Percentiles rank a stretch among this genome's conserved stretches.
Conservation (phyloP, 2,888 invertebrate species). For the Aleiodes leptofemur region DNA sequence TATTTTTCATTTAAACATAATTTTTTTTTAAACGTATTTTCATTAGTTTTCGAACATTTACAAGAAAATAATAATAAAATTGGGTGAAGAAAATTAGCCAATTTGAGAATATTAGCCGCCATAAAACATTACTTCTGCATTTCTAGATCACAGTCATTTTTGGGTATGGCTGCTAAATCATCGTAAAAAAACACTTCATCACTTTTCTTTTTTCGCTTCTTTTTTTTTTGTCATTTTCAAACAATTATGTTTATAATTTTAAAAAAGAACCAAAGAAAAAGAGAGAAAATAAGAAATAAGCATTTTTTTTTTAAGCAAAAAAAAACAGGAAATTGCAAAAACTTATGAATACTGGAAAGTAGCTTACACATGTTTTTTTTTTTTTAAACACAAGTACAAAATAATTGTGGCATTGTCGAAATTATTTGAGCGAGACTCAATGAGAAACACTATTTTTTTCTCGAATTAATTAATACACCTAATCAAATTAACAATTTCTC, state of each 20-base stretch:
- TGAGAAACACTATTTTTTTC: constrained; percentile 58
- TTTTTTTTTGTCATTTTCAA: not conserved
- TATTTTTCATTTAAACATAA: constrained; percentile 24
- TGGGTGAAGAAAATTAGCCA: constrained; percentile 65
- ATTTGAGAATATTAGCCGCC: constrained; percentile 63
- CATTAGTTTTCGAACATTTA: constrained; percentile 27
- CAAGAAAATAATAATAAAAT: constrained; percentile 44
- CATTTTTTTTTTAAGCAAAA: constrained; percentile 44
- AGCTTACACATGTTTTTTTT: constrained; percentile 52
- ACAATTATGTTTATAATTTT: constrained; percentile 27
- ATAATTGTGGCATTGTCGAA: constrained; percentile 63
- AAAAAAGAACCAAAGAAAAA: constrained; percentile 43
- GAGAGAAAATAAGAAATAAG: constrained; percentile 49
- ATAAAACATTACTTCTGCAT: constrained; percentile 68
- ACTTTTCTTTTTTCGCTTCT: constrained; percentile 51
- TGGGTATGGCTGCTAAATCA: constrained; percentile 66
- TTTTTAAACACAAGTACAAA: constrained; percentile 68
- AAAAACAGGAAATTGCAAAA: constrained; percentile 44
- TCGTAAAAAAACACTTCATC: constrained; percentile 65
- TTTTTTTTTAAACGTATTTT: not conserved
- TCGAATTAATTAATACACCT: constrained; percentile 38
- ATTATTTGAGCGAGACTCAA: constrained; percentile 39
- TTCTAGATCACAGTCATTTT: constrained; percentile 70
- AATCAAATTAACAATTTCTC: not conserved
- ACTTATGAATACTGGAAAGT: constrained; percentile 70